phyloP scores from a whole-genome alignment of 2,797 vertebrate species.

The Pangasius sanitwongsei region DNA sequence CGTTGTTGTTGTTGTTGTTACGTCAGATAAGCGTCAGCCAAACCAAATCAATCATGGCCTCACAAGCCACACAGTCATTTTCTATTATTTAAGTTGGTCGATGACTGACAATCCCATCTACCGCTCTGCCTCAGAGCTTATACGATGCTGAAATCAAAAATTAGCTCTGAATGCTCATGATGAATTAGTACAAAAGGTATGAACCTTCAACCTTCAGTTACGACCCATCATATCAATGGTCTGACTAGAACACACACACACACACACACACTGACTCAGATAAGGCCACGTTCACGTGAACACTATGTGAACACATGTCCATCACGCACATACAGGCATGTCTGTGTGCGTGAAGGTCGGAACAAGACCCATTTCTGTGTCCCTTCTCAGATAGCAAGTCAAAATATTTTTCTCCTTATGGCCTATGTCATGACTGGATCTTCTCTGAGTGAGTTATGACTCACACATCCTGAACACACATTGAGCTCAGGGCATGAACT shows the following conservation, averaged over 20 bases:
- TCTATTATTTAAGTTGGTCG: neutral
- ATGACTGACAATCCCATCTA: neutral
- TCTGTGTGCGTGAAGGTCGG: neutral
- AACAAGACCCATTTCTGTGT: neutral
- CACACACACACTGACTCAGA: neutral
- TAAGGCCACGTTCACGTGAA: neutral
- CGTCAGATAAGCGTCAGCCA: slow-evolving; percentile 23
- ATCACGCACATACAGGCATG: too few relatives aligned
- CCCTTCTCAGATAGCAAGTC: neutral
- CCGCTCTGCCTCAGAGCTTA: neutral
- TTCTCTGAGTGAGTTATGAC: neutral
- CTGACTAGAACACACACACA: neutral
- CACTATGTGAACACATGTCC: neutral
- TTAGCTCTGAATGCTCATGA: neutral
- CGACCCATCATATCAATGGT: neutral
- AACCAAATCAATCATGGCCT: neutral
- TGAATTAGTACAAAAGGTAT: neutral
- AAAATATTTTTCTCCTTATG: neutral
- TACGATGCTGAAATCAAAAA: neutral
- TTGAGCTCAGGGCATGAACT: neutral
- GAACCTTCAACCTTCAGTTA: neutral
- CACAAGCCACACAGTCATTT: neutral
- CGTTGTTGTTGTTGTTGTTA: neutral
- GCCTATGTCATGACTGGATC: neutral
- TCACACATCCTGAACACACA: neutral